These are phyloP conservation scores for Catocala sponsa DNA, from an alignment of 2,888 invertebrate genomes.

Conservation along the genomic window DNA sequence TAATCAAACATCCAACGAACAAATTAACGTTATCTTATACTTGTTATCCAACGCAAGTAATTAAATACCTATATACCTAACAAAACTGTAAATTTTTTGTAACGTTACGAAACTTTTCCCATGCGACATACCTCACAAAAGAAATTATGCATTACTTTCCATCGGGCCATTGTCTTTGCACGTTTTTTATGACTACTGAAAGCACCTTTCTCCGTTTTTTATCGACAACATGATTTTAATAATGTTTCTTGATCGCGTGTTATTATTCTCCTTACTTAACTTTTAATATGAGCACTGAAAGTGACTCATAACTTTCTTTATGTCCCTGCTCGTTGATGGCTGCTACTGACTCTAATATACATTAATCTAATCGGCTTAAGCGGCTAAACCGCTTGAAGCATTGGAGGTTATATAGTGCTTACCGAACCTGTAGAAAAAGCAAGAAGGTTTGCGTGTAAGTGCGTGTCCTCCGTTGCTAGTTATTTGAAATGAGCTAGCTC, in stretches of 20 bases:
- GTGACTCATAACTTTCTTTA: background rate
- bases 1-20: background rate
- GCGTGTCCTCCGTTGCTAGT: no score
- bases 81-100: constrained; percentile 42
- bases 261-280: background rate
- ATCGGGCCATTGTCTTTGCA: constrained; percentile 41
- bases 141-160: constrained; percentile 49
- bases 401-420: no score
- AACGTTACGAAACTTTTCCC: constrained; percentile 57
- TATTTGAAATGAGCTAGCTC: no score
- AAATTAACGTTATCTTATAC: constrained; percentile 17
- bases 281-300: background rate
- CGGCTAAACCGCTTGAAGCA: no score
- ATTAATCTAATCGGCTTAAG: no score
- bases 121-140: constrained; percentile 56
- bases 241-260: constrained; percentile 4
- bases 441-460: no score
- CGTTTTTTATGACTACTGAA: constrained; percentile 32
- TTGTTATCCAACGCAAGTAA: constrained; percentile 25
- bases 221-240: constrained; percentile 9
- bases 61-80: constrained; percentile 41
- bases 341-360: no score
- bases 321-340: no score
- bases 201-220: constrained; percentile 24
- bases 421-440: no score